Base-by-base conservation (phyloP, 2,888 invertebrate genomes). In the Spialia ferax region DNA sequence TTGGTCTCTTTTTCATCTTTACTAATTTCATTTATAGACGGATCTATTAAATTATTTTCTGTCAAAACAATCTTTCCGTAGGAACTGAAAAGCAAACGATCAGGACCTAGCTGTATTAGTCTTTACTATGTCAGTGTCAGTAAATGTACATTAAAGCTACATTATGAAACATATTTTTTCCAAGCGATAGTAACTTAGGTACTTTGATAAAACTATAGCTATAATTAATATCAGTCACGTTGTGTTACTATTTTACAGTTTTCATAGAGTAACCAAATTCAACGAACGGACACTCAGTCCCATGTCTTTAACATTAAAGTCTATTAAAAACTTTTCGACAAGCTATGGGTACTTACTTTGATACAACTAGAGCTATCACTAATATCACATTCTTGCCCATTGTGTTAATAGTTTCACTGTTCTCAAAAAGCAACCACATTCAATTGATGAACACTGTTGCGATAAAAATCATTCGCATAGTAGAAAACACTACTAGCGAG, bases 51-150 rank as follows among this genome's bases (percentile, higher is more conserved):
- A 61, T 56, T 42, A 1, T 56, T 45, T 54, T 68, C 68, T 59
- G 20, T 68, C n/a, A 56, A 13, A 42, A 65, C 61, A 42, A 63
- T 45, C 26, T 62, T 68, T 38, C 62, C 67, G 1, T 62, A 15
- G 50, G 62, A 48, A 38, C 67, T 68, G 67, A 62, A 56, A 26
- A 22, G 20, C 22, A n/a, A 15, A 35, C 22, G 26, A 38, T 15
- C 2, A 22, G 6, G n/a, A n/a, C n/a, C n/a, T n/a, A n/a, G n/a
- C n/a, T n/a, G n/a, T n/a, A n/a, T n/a, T n/a, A n/a, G n/a, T n/a
- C n/a, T n/a, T n/a, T n/a, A n/a, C n/a, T n/a, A n/a, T n/a, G n/a
- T n/a, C n/a, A n/a, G n/a, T n/a, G n/a, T n/a, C n/a, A n/a, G n/a
- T n/a, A n/a, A n/a, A n/a, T n/a, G n/a, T n/a, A n/a, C n/a, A n/a